Evolutionary conservation across 1,140 invertebrate genomes (phyloP).

Genomic region (Zeugodacus cucurbitae): DNA sequence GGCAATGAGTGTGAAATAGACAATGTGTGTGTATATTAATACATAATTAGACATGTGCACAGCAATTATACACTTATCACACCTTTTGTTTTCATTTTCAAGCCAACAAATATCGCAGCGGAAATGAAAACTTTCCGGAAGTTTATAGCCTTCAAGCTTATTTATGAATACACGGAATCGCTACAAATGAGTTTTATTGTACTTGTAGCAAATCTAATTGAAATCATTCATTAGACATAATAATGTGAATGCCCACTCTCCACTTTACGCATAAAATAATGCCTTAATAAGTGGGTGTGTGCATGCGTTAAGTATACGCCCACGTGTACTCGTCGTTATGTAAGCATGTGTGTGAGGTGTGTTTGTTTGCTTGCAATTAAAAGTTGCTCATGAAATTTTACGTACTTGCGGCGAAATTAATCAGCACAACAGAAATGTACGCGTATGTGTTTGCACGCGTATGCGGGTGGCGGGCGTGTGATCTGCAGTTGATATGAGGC

Average conservation of each 20-base stretch:
- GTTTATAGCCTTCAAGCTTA: too few relatives aligned
- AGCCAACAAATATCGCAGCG: too few relatives aligned
- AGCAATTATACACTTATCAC: too few relatives aligned
- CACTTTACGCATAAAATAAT: not conserved
- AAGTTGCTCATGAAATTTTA: conserved; percentile 14
- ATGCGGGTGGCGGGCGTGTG: not conserved
- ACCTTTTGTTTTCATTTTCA: too few relatives aligned
- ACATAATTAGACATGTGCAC: too few relatives aligned
- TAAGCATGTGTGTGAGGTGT: not conserved
- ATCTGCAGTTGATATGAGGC: not conserved
- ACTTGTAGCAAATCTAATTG: not conserved
- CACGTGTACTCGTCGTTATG: not conserved
- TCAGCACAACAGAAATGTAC: not conserved
- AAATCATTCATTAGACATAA: not conserved
- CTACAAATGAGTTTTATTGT: not conserved
- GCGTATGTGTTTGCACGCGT: not conserved
- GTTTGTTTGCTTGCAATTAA: not conserved
- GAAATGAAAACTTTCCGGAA: too few relatives aligned
- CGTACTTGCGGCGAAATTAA: not conserved
- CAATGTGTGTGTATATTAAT: too few relatives aligned
- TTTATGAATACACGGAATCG: too few relatives aligned
- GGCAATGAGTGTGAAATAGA: too few relatives aligned
- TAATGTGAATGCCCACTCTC: not conserved
- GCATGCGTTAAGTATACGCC: not conserved
- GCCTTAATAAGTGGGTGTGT: not conserved